Conservation (phyloP, 1,140 invertebrate genomes). For the Diabrotica virgifera region DNA sequence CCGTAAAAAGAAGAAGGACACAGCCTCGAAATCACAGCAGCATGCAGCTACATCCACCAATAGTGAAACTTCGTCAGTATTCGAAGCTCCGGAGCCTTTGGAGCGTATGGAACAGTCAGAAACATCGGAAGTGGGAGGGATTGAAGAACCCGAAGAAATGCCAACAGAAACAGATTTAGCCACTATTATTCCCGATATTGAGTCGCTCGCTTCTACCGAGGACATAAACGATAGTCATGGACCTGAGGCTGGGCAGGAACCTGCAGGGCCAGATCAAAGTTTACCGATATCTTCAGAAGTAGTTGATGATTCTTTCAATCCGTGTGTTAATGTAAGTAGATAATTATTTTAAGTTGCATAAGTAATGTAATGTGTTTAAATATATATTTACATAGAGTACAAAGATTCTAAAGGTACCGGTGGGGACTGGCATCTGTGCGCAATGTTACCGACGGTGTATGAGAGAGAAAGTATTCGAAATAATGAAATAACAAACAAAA, state of each 20-base stretch:
- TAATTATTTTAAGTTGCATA: too few relatives aligned
- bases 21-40: constrained; percentile 26
- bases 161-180: constrained; percentile 21
- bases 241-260: constrained; percentile 56
- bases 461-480: too few relatives aligned
- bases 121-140: too few relatives aligned
- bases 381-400: too few relatives aligned
- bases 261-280: constrained; percentile 59
- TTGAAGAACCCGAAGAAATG: too few relatives aligned
- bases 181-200: background rate
- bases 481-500: too few relatives aligned
- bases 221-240: constrained; percentile 49
- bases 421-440: too few relatives aligned
- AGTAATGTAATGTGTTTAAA: too few relatives aligned
- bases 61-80: background rate
- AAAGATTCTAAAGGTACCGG: too few relatives aligned
- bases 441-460: too few relatives aligned
- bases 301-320: constrained; percentile 58
- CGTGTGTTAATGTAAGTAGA: constrained; percentile 53
- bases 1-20: constrained; percentile 44
- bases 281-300: constrained; percentile 53
- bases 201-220: background rate
- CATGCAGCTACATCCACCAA: constrained; percentile 20
- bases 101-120: too few relatives aligned
- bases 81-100: too few relatives aligned